Base-by-base conservation (phyloP, 2,113 vertebrate genomes). In the Gadus macrocephalus region DNA sequence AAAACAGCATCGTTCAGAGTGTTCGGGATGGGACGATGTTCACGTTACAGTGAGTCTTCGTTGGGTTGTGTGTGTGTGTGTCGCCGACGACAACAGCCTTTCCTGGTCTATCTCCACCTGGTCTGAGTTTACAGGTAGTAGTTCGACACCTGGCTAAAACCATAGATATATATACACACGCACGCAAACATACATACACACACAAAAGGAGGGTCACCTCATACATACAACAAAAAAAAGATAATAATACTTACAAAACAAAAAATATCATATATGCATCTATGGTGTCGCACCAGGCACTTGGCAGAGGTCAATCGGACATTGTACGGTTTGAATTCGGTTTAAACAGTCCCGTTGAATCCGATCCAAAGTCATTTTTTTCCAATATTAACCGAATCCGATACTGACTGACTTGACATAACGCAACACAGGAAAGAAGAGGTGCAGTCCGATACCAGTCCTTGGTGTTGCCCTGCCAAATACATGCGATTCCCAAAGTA, bases 261-360 rank as follows among this genome's bases (percentile, higher is more conserved):
- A 73, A 76, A 82, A 74, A 74, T 67, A 35, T 27, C 62, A 88
- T 86, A 89, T 89, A 90, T 87, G 85, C 81, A 90, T 90, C 86
- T 90, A 89, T 90, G 89, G 89, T 89, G 84, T 76, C 69, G 75
- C 80, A 85, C 89, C 87, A 89, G 89, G 89, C 89, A 89, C 86
- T 89, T 90, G 86, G 85, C 85, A 86, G 82, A 85, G 62, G 70
- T 86, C 27, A 79, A 81, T 58, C 81, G 80, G 80, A 81, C 71
- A 15, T 58, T 67, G 12, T 62, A n/a, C 19, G 25, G 56, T 73
- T 73, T 83, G 83, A 86, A 85, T 85, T 85, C 84, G 82, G 77
- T 68, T 66, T 35, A 77, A 89, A 88, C 83, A 88, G 86, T 86
- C 81, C 31, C 67, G 77, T 88, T 73, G 31, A 73, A 70, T 61